These are phyloP conservation scores for Phycodurus eques DNA, from an alignment of 2,113 vertebrate genomes.

Conservation along the genomic window DNA sequence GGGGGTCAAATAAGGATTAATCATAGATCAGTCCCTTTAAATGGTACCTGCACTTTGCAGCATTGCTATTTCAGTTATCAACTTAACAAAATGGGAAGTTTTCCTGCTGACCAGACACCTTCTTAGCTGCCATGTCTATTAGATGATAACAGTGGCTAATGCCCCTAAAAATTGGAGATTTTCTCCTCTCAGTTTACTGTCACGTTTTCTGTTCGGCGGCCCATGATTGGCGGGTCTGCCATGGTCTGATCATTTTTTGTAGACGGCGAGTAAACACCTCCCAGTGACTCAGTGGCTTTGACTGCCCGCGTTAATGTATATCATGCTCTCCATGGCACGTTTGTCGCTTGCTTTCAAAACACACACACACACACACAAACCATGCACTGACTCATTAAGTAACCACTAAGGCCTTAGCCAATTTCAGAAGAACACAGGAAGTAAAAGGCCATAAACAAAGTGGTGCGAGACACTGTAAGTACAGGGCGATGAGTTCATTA, in stretches of 20 bases:
- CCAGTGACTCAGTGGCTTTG: constrained; percentile 39
- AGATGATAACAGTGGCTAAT: background rate
- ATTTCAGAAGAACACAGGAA: constrained; percentile 15
- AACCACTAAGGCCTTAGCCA: background rate
- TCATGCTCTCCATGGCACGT: background rate
- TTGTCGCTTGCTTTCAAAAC: constrained; percentile 17
- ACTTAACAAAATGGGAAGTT: background rate
- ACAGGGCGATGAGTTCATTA: background rate
- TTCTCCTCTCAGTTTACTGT: background rate
- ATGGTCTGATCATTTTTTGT: constrained; percentile 11
- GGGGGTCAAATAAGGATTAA: background rate
- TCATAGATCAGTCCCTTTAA: background rate
- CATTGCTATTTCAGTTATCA: background rate
- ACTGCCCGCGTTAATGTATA: constrained; percentile 24
- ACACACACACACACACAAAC: background rate
- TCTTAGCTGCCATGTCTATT: background rate
- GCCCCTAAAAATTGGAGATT: background rate
- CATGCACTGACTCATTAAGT: constrained; percentile 38
- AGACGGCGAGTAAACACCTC: constrained; percentile 37
- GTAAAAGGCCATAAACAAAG: constrained; percentile 11
- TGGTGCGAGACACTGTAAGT: background rate
- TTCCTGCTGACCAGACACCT: background rate
- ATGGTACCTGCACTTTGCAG: background rate
- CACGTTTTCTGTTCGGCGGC: background rate
- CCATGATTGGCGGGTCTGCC: constrained; percentile 2